Evolutionary conservation across 2,888 invertebrate genomes (phyloP).

Genomic region (Drosophila fulvimacula): DNA sequence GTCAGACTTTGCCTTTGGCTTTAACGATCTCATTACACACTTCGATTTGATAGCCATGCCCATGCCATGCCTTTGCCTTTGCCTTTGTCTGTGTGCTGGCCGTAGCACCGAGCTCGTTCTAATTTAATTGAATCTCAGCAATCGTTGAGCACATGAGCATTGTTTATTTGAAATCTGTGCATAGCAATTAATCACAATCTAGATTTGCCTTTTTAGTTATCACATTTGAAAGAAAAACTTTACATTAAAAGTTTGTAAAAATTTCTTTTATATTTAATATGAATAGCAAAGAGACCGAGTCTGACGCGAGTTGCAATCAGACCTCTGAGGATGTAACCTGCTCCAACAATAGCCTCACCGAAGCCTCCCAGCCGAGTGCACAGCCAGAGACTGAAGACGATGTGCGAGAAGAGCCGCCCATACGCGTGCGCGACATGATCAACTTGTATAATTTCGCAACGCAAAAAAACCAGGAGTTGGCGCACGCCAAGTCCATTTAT

Average conservation of each 20-base stretch:
- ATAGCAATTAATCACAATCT: conserved; percentile 27
- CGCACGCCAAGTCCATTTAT: conserved; percentile 71
- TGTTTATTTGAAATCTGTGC: conserved; percentile 2
- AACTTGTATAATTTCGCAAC: conserved; percentile 78
- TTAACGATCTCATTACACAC: not conserved
- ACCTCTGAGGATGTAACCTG: conserved; percentile 52
- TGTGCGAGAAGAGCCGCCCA: conserved; percentile 44
- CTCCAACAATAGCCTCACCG: conserved; percentile 57
- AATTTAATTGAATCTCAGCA: conserved; percentile 26
- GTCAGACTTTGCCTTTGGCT: not conserved
- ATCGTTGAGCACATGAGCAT: conserved; percentile 17
- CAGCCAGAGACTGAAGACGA: not conserved
- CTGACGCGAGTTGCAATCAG: conserved; percentile 20
- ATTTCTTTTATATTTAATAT: conserved; percentile 38
- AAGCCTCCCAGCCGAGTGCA: conserved; percentile 21
- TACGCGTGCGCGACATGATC: conserved; percentile 82
- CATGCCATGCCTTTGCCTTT: too few relatives aligned
- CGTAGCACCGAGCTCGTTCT: too few relatives aligned
- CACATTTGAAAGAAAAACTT: conserved; percentile 42
- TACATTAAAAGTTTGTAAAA: conserved; percentile 28
- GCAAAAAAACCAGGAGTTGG: conserved; percentile 68
- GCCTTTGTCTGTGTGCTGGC: not conserved
- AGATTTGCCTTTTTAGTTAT: conserved; percentile 46
- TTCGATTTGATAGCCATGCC: not conserved
- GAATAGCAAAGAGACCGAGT: conserved; percentile 35